Evolutionary conservation across 2,797 vertebrate species (phyloP), one percentile per base, ranked within the genome.

Genomic region (Sebastes variabilis): DNA sequence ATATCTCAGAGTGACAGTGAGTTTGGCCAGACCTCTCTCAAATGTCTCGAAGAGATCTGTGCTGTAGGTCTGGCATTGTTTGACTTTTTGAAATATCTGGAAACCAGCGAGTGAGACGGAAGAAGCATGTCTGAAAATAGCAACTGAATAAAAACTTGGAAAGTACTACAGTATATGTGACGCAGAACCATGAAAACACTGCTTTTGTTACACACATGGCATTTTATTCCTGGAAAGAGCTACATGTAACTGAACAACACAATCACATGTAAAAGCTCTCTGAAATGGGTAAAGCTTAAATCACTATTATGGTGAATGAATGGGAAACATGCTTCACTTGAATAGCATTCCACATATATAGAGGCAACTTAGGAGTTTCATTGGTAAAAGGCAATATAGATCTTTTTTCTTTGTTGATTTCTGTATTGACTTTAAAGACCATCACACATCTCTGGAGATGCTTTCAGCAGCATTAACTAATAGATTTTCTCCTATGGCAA

Each of bases 291-390:
- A 8, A 29, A 65, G 18, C 55, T 66, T 25, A 25, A 56, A 58
- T 29, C 27, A 22, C 60, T 59, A 3, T 42, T 36, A 42, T 27
- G 25, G 16, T 66, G 52, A 78, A 56, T 71, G 16, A 56, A 14
- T 3, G 34, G 54, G 25, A 70, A 66, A 85, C 77, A 80, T 79
- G 58, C 65, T 60, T 78, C 29, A 36, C 29, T 80, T 79, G 60
- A 64, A 73, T 32, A 67, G 24, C 58, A 61, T 82, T 82, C 46
- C 59, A 77, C 36, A 59, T 16, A 42, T 42, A 16, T 75, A 34
- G 11, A 49, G 46, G 38, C 38, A 71, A 30, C 59, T 65, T 72
- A 55, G 12, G 18, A 36, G 4, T 58, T 74, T 71, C 32, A 12
- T 69, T 16, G 29, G 55, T 71, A 32, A 12, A 72, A 52, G 34